Evolutionary conservation across 2,888 invertebrate species (phyloP).

Genomic region (Aphelenchoides bicaudatus): DNA sequence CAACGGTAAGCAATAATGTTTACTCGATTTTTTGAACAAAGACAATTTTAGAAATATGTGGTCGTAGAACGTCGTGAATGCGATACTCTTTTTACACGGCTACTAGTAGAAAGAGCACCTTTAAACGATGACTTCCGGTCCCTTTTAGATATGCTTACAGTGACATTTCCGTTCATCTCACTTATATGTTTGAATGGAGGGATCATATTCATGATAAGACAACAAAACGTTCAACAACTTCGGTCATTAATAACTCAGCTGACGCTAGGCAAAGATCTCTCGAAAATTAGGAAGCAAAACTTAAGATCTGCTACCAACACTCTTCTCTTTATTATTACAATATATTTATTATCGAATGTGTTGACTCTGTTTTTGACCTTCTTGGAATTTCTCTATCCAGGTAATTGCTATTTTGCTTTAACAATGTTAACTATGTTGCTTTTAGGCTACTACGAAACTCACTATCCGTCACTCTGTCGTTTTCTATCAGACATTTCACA

Average conservation of each 20-base stretch:
- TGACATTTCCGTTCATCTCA: constrained; percentile 54
- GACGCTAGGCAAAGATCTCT: constrained; percentile 56
- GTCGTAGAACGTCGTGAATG: no score
- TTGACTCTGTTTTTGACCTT: constrained; percentile 50
- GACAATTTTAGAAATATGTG: no score
- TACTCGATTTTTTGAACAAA: no score
- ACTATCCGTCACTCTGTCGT: constrained; percentile 45
- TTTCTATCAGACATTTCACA: constrained; percentile 49
- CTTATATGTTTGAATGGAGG: constrained; percentile 58
- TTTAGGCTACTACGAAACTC: constrained; percentile 20
- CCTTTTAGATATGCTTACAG: constrained; percentile 32
- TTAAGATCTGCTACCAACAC: constrained; percentile 51
- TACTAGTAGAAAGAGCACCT: constrained; percentile 19
- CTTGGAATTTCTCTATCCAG: constrained; percentile 51
- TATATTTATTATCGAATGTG: constrained; percentile 54
- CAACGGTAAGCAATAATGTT: constrained; percentile 31
- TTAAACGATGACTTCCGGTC: neutral
- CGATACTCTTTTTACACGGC: constrained; percentile 18
- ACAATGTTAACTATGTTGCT: neutral
- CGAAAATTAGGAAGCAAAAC: constrained; percentile 49
- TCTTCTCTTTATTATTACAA: constrained; percentile 54
- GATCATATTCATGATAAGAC: constrained; percentile 54
- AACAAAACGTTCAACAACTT: constrained; percentile 58
- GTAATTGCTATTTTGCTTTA: constrained; percentile 33
- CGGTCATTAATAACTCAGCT: constrained; percentile 56